Percentiles rank a stretch among this genome's conserved stretches.
phyloP scores from a whole-genome alignment of 2,113 vertebrate species.

The Rhinoderma darwinii region DNA sequence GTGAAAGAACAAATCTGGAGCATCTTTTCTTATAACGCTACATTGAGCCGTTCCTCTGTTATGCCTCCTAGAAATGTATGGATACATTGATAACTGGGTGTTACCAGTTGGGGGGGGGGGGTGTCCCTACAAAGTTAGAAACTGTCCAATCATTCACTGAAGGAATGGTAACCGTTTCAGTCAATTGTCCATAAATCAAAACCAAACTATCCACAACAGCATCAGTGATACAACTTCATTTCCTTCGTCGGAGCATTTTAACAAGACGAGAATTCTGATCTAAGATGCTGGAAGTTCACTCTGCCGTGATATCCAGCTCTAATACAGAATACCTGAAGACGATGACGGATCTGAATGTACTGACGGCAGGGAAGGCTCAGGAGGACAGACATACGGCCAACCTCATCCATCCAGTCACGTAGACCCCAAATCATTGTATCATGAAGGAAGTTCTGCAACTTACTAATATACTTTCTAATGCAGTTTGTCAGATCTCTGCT shows the following conservation, averaged over 20 bases:
- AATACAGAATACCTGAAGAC: neutral
- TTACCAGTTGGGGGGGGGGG: no score
- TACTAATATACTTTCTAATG: neutral
- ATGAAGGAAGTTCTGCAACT: neutral
- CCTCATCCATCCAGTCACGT: neutral
- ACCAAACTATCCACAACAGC: slow-evolving; percentile 51
- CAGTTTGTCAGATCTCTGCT: no score
- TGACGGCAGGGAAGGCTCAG: neutral
- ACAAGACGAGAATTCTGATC: slow-evolving; percentile 4
- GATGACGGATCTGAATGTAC: neutral
- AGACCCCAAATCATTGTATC: neutral
- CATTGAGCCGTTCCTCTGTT: no score
- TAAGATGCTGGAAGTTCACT: neutral
- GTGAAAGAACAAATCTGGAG: no score
- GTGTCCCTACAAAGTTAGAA: no score
- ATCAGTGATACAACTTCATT: slow-evolving; percentile 36
- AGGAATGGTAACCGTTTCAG: no score
- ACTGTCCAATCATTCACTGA: no score
- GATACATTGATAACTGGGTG: no score
- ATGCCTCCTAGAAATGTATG: no score
- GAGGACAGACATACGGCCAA: neutral
- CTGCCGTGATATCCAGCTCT: neutral
- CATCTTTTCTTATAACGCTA: no score
- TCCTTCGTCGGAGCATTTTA: slow-evolving; percentile 20
- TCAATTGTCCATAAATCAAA: slow-evolving; percentile 56